Evolutionary conservation across 2,888 invertebrate species (phyloP), one percentile per base, ranked within the genome.

Genomic region (Habroteleia sp.): DNA sequence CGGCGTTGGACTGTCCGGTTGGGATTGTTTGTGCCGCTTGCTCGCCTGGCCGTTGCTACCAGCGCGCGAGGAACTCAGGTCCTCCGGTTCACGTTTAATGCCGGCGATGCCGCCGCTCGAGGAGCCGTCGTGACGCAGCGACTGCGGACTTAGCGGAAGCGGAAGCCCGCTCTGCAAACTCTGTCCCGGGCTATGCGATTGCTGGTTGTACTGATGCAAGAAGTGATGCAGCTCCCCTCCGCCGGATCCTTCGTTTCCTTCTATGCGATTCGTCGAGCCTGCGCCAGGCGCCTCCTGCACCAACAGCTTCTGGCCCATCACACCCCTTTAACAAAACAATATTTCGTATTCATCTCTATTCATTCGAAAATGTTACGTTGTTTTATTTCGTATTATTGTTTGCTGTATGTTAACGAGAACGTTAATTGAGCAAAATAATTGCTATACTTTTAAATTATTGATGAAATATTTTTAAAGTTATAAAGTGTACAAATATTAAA

Each of bases 1-100:
- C 27, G 88, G 88, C 63, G 88, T 87, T 17, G 88, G 88, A 60
- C 88, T 88, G 50, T 88, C 87, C 62, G 87, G 86, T 44, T 87
- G 87, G 82, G 74, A 84, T 83, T 80, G 86, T 83, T 84, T 81
- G 83, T 73, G 87, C 76, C 79, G 83, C 81, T 80, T 88, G 84
- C 48, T 80, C 29, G 62, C 7, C 23, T 78, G 80, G 23, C 77
- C 74, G 60, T 66, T 76, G 46, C 54, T 74, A 13, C 65, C 85
- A 13, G 83, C 84, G 31, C 88, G 82, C 35, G 88, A 87, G 33
- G 88, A 88, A 91, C 94, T 94, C 81, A 94, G 91, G 89, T 95
- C 95, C 90, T 94, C 94, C 84, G 94, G 94, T 89, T 94, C 95
- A 88, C 94, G 92, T 90, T 94, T 94, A 89, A 94, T 93, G 58